These are phyloP conservation scores for Gymnorhina tibicen DNA, from an alignment of 2,113 vertebrate species.

Conservation along the genomic window DNA sequence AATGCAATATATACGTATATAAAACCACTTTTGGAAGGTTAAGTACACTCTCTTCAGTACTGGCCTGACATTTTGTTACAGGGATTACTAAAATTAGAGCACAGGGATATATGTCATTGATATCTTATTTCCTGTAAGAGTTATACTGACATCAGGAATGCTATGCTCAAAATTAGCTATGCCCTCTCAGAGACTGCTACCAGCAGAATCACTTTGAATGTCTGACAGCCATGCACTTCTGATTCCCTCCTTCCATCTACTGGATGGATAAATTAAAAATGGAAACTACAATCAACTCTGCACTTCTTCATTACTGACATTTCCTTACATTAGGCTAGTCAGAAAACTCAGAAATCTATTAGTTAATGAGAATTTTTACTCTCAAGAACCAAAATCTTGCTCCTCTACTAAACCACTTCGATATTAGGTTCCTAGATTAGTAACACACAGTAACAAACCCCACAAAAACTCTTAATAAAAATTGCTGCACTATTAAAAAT, in stretches of 20 bases:
- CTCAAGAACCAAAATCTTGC: background rate
- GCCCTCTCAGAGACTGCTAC: background rate
- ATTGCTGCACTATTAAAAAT: accelerated
- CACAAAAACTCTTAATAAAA: background rate
- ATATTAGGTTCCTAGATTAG: background rate
- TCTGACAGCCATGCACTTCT: background rate
- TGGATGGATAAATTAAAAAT: background rate
- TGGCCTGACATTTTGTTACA: constrained; percentile 27
- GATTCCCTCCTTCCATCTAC: background rate
- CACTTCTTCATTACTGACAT: background rate
- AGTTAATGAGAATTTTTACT: background rate
- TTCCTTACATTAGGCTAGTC: background rate
- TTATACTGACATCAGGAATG: constrained; percentile 12
- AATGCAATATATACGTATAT: background rate
- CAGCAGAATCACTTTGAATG: background rate
- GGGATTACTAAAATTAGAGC: constrained; percentile 71
- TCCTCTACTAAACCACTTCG: background rate
- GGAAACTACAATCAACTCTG: background rate
- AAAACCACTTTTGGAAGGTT: background rate
- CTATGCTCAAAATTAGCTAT: constrained; percentile 49
- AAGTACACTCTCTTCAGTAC: background rate
- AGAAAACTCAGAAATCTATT: background rate
- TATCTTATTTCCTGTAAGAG: constrained; percentile 64
- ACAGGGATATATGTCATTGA: constrained; percentile 31
- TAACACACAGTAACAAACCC: background rate